These are phyloP conservation scores for Ceratotherium simum DNA, from an alignment of 2,113 vertebrate genomes.

Conservation along the genomic window DNA sequence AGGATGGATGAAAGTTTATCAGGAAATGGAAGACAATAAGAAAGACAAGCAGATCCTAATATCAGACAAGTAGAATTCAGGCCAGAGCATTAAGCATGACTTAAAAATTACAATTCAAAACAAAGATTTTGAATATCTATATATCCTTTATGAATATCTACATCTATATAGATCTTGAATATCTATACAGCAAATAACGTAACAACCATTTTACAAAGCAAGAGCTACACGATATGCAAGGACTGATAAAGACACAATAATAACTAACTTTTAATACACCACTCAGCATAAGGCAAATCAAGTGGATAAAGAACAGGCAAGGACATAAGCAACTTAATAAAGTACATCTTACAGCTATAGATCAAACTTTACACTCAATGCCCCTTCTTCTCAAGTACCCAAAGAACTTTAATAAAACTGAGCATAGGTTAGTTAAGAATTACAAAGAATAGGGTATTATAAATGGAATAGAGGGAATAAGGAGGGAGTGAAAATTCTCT, in stretches of 20 bases:
- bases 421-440: conserved; percentile 22
- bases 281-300: conserved; percentile 37
- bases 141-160: neutral
- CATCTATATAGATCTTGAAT: neutral
- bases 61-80: conserved; percentile 19
- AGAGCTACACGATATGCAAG: neutral
- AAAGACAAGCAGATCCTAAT: neutral
- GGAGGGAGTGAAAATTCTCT: neutral
- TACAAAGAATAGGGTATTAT: neutral
- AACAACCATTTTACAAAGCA: neutral
- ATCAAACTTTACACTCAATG: neutral
- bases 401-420: neutral
- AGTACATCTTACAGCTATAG: neutral
- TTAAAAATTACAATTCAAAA: neutral
- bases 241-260: neutral
- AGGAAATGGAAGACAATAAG: neutral
- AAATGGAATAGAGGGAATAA: neutral
- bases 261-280: neutral
- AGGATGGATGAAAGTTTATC: neutral
- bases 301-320: neutral
- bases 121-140: neutral
- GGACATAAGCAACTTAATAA: neutral
- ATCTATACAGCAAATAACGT: neutral
- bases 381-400: neutral
- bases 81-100: neutral